Conservation (phyloP, 2,113 vertebrate genomes). For the Melanocharis versteri region DNA sequence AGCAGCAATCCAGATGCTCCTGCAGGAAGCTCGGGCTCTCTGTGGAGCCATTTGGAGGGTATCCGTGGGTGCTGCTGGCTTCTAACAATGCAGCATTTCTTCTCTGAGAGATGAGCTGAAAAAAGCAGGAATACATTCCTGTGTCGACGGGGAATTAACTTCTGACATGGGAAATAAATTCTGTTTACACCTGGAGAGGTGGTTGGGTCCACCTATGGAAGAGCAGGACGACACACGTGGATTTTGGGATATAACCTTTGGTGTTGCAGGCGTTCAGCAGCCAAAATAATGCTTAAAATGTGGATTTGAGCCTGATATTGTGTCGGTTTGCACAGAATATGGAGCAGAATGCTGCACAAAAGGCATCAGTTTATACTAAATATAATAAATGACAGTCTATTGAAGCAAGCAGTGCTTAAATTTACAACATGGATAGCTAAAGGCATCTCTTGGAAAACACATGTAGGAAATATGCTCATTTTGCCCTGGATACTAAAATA, state of each 20-base stretch:
- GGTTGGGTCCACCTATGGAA: background rate
- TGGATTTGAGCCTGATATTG: background rate
- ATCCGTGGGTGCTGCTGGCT: slow-evolving; percentile 41
- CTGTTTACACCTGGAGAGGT: background rate
- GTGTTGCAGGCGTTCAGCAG: background rate
- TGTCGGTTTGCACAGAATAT: background rate
- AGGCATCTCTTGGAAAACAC: background rate
- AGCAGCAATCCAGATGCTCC: slow-evolving; percentile 50
- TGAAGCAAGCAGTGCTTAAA: background rate
- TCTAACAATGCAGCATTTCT: slow-evolving; percentile 10
- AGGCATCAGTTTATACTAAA: background rate
- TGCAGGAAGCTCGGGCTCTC: slow-evolving; percentile 52
- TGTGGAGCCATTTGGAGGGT: slow-evolving; percentile 48
- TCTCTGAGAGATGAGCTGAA: background rate
- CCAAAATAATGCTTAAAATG: background rate
- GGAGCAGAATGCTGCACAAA: background rate
- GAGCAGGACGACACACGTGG: background rate
- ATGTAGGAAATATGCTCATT: background rate
- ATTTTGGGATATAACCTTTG: background rate
- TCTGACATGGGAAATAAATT: background rate
- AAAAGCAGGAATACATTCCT: background rate
- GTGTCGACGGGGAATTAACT: background rate
- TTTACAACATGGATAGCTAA: background rate
- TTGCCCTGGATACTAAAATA: background rate
- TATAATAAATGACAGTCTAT: background rate